Conservation (phyloP, 2,113 vertebrate species). For the Zosterops hypoxanthus region DNA sequence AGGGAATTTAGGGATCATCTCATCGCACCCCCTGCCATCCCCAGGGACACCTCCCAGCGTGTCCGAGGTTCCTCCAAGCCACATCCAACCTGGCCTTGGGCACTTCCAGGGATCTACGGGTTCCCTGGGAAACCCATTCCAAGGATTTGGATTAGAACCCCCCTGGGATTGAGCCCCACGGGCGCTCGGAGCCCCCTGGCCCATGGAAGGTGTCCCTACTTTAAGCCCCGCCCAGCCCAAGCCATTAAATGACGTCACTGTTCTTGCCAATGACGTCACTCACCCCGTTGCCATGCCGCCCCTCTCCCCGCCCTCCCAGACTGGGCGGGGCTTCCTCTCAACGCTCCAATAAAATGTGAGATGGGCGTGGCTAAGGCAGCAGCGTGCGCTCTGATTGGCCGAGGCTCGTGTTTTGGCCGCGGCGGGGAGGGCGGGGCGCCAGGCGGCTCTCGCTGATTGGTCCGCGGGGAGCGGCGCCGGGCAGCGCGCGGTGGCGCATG, state of each 20-base stretch:
- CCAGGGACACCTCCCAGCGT: not conserved
- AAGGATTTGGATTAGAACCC: rapidly evolving
- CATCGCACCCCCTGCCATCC: rapidly evolving
- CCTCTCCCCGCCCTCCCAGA: rapidly evolving
- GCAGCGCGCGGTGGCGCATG: not conserved
- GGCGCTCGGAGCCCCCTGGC: rapidly evolving
- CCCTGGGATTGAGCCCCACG: not conserved
- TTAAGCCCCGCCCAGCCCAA: rapidly evolving
- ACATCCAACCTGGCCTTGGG: rapidly evolving
- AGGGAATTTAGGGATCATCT: not conserved
- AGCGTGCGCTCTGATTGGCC: not conserved
- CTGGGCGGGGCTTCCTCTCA: not conserved
- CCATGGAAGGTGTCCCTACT: rapidly evolving
- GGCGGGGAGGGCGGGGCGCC: not conserved
- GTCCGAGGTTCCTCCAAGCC: not conserved
- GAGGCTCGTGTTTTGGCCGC: not conserved
- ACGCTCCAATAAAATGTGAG: rapidly evolving
- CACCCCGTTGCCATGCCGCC: rapidly evolving
- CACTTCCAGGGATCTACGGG: rapidly evolving
- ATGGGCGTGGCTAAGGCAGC: rapidly evolving
- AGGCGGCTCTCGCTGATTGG: not conserved
- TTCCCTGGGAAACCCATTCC: not conserved
- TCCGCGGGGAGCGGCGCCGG: rapidly evolving
- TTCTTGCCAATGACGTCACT: rapidly evolving
- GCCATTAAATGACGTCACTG: not conserved